These are phyloP conservation scores for Lacanobia oleracea DNA, from an alignment of 2,888 invertebrate species.

Conservation along the genomic window DNA sequence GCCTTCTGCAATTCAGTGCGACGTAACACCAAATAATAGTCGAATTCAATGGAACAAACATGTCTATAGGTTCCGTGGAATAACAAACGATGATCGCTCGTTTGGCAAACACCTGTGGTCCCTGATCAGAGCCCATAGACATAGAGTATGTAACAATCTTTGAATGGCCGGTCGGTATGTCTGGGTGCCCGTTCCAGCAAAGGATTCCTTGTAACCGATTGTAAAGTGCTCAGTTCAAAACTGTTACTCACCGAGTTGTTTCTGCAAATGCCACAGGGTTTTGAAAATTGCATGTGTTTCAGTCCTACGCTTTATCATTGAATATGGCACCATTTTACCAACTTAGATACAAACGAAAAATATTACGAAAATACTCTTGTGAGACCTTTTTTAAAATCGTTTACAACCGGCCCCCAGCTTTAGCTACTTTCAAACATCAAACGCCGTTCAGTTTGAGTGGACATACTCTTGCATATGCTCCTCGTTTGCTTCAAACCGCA, in stretches of 20 bases:
- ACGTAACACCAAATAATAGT: constrained; percentile 12
- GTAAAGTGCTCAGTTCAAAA: constrained; percentile 8
- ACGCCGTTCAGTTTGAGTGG: constrained; percentile 57
- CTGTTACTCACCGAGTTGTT: background rate
- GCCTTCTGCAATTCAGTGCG: constrained; percentile 3
- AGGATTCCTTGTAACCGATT: constrained; percentile 9
- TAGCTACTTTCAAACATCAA: constrained; percentile 52
- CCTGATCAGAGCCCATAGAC: constrained; percentile 13
- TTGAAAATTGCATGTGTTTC: too few species aligned
- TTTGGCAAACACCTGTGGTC: constrained; percentile 13
- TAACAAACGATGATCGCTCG: constrained; percentile 14
- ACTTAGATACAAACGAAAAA: background rate
- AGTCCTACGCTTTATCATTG: too few species aligned
- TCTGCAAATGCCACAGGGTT: background rate
- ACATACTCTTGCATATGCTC: constrained; percentile 45
- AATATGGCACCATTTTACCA: too few species aligned
- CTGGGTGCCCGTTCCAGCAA: background rate
- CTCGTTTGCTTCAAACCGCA: constrained; percentile 44
- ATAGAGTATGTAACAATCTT: constrained; percentile 3
- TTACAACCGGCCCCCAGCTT: constrained; percentile 2
- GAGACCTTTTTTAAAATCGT: constrained; percentile 21
- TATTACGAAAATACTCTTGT: background rate
- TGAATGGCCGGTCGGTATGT: constrained; percentile 2
- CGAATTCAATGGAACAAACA: constrained; percentile 33
- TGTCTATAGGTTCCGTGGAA: background rate